Conservation (phyloP, 2,113 vertebrate genomes). For the Podarcis raffonei region DNA sequence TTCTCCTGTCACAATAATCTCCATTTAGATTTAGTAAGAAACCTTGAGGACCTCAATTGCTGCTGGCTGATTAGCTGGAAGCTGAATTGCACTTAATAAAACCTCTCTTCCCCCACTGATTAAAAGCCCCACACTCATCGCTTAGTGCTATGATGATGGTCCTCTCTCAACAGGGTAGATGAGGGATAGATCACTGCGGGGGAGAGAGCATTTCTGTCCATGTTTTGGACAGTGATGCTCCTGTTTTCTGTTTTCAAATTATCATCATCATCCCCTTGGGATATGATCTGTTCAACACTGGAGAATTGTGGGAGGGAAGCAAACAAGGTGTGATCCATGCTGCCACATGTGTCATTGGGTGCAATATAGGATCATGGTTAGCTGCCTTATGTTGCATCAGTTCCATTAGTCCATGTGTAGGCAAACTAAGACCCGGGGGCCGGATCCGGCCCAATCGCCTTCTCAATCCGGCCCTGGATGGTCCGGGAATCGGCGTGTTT, state of each 20-base stretch:
- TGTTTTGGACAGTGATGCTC: not conserved
- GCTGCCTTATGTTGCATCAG: too few relatives aligned
- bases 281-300: too few relatives aligned
- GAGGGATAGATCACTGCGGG: not conserved
- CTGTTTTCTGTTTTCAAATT: not conserved
- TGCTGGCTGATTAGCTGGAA: not conserved
- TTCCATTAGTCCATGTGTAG: too few relatives aligned
- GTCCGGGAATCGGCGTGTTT: too few relatives aligned
- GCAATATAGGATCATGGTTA: too few relatives aligned
- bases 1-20: constrained; percentile 15
- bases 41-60: not conserved
- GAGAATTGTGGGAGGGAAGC: too few relatives aligned
- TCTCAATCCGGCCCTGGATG: too few relatives aligned
- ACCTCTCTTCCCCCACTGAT: not conserved
- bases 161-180: not conserved
- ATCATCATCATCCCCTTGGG: too few relatives aligned
- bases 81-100: constrained; percentile 20
- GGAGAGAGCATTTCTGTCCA: not conserved
- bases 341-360: too few relatives aligned
- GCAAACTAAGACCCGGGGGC: too few relatives aligned
- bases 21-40: constrained; percentile 13
- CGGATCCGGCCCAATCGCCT: too few relatives aligned
- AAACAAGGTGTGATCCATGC: too few relatives aligned
- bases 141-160: not conserved
- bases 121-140: constrained; percentile 1